Conservation (phyloP, 2,113 vertebrate species). For the Benthochromis sp. region DNA sequence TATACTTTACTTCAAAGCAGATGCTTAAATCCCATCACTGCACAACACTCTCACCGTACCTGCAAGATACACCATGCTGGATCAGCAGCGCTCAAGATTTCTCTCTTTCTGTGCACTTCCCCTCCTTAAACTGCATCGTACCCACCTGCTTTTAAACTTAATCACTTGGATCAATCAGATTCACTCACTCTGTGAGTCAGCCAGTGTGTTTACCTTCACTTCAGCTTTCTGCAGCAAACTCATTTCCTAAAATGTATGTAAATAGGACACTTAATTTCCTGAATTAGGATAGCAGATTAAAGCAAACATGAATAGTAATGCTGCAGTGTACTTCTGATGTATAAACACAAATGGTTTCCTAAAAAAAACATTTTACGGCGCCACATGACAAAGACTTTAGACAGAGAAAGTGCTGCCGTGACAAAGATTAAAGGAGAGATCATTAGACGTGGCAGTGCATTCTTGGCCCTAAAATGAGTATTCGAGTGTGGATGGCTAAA, state of each 20-base stretch:
- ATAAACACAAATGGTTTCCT: background rate
- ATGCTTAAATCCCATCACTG: slow-evolving; percentile 35
- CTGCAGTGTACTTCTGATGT: background rate
- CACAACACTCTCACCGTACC: slow-evolving; percentile 28
- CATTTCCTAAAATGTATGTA: background rate
- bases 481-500: background rate
- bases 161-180: slow-evolving; percentile 29
- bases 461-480: background rate
- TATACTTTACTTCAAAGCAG: slow-evolving; percentile 58
- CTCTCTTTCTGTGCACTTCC: slow-evolving; percentile 17
- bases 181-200: background rate
- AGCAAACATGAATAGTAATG: background rate
- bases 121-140: slow-evolving; percentile 7
- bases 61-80: slow-evolving; percentile 21
- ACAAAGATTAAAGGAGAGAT: background rate
- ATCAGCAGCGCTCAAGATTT: slow-evolving; percentile 10
- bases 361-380: background rate
- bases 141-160: slow-evolving; percentile 6
- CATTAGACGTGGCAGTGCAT: background rate
- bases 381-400: background rate
- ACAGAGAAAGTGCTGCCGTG: background rate
- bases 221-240: background rate
- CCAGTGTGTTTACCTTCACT: background rate
- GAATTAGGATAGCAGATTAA: background rate
- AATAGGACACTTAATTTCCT: background rate